Conservation (phyloP, 2,888 invertebrate species). For the Spodoptera exigua region DNA sequence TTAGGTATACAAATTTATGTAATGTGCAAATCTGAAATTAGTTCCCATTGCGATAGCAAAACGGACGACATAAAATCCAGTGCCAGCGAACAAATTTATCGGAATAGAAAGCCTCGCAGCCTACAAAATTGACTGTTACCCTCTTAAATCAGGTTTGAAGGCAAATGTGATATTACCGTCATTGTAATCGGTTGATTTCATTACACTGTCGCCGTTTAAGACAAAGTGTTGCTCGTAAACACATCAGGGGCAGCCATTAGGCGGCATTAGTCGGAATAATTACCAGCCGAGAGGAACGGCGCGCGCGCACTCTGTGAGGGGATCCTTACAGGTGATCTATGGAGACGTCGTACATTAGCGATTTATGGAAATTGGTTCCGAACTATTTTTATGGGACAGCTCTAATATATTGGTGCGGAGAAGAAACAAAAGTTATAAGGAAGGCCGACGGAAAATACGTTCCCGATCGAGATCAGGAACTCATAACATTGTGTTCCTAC, state of each 20-base stretch:
- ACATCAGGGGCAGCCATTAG: conserved; percentile 69
- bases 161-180: conserved; percentile 56
- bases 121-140: conserved; percentile 46
- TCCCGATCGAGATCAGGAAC: conserved; percentile 19
- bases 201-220: conserved; percentile 62
- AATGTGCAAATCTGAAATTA: conserved; percentile 46
- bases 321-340: conserved; percentile 53
- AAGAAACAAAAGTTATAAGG: conserved; percentile 10
- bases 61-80: conserved; percentile 36
- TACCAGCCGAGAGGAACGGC: conserved; percentile 48
- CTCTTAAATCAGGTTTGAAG: conserved; percentile 50
- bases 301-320: conserved; percentile 31
- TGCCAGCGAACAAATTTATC: conserved; percentile 38
- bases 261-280: conserved; percentile 72
- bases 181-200: conserved; percentile 70
- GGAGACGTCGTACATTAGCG: conserved; percentile 22
- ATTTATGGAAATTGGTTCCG: conserved; percentile 40
- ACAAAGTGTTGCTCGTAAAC: conserved; percentile 68
- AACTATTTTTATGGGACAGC: conserved; percentile 45
- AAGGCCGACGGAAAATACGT: conserved; percentile 9
- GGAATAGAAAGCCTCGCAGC: conserved; percentile 53
- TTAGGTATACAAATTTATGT: conserved; percentile 40
- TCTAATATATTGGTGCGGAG: conserved; percentile 17
- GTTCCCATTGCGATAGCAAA: conserved; percentile 35
- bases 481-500: conserved; percentile 1